These are phyloP conservation scores for Macropis europaea DNA, from an alignment of 2,888 invertebrate genomes.

Conservation along the genomic window DNA sequence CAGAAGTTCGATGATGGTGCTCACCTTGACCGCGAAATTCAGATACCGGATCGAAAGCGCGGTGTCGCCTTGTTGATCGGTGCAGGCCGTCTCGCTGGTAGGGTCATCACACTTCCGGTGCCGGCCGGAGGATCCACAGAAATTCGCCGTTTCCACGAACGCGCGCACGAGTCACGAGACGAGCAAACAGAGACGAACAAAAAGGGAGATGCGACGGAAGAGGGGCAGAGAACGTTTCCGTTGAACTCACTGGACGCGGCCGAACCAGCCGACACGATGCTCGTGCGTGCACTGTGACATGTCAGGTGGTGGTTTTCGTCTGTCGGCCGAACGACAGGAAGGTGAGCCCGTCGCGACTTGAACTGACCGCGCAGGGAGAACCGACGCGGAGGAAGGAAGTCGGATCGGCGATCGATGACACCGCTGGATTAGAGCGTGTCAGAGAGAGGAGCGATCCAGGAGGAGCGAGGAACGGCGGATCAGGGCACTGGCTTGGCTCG, in stretches of 20 bases:
- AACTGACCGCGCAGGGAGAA: slow-evolving; percentile 47
- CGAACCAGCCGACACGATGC: slow-evolving; percentile 30
- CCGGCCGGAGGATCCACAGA: slow-evolving; percentile 22
- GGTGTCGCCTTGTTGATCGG: slow-evolving; percentile 34
- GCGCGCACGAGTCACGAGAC: slow-evolving; percentile 22
- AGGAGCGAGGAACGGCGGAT: slow-evolving; percentile 51
- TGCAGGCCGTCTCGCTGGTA: slow-evolving; percentile 21
- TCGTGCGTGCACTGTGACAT: slow-evolving; percentile 50
- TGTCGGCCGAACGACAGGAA: slow-evolving; percentile 19
- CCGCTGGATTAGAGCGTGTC: slow-evolving; percentile 34
- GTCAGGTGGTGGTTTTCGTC: slow-evolving; percentile 47
- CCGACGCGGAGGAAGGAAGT: slow-evolving; percentile 47
- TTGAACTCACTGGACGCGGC: slow-evolving; percentile 39
- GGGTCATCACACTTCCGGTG: slow-evolving; percentile 54
- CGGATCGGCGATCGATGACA: slow-evolving; percentile 52
- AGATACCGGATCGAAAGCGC: slow-evolving; percentile 36
- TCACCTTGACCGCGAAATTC: slow-evolving; percentile 42
- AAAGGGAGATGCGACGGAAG: too few species aligned
- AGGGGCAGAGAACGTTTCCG: slow-evolving; percentile 6
- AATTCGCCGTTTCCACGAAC: slow-evolving; percentile 8
- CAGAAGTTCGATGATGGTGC: slow-evolving; percentile 10
- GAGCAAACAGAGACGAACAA: too few species aligned
- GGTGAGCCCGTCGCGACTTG: slow-evolving; percentile 31
- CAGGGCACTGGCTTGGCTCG: slow-evolving; percentile 70
- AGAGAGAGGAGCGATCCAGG: slow-evolving; percentile 1